These are phyloP conservation scores for Sphyrna mokarran DNA, from an alignment of 2,113 vertebrate species.

Conservation along the genomic window DNA sequence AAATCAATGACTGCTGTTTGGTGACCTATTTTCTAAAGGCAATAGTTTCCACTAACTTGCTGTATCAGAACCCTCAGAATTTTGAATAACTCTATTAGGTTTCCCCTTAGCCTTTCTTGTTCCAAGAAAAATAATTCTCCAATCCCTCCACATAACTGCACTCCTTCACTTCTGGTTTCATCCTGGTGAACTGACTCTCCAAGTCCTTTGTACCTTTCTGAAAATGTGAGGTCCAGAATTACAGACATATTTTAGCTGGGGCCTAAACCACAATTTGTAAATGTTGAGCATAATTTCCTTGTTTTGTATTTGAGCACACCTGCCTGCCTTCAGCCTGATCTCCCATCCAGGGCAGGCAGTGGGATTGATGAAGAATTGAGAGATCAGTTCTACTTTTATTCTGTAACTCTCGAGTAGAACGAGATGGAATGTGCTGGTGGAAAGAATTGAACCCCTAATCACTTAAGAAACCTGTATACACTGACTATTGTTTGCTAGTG, in stretches of 20 bases:
- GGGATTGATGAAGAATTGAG: neutral
- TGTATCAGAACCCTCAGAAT: neutral
- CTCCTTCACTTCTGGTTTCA: neutral
- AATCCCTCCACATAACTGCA: neutral
- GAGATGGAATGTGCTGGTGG: neutral
- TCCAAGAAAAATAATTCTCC: neutral
- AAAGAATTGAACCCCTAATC: neutral
- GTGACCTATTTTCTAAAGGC: no score
- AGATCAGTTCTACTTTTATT: neutral
- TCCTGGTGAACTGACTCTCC: neutral
- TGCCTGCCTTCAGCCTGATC: neutral
- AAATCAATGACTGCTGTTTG: neutral
- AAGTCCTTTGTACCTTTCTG: neutral
- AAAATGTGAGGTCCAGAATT: neutral
- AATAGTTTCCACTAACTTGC: neutral
- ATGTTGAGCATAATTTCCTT: neutral
- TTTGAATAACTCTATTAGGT: neutral
- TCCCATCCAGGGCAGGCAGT: neutral
- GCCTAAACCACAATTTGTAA: neutral
- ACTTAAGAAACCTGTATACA: neutral
- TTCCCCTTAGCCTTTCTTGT: no score
- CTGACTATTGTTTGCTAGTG: neutral
- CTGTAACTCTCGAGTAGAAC: neutral
- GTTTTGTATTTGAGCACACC: neutral
- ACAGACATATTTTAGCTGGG: neutral